phyloP scores from a whole-genome alignment of 2,888 invertebrate genomes.

The Hirtodrosophila histrioides region DNA sequence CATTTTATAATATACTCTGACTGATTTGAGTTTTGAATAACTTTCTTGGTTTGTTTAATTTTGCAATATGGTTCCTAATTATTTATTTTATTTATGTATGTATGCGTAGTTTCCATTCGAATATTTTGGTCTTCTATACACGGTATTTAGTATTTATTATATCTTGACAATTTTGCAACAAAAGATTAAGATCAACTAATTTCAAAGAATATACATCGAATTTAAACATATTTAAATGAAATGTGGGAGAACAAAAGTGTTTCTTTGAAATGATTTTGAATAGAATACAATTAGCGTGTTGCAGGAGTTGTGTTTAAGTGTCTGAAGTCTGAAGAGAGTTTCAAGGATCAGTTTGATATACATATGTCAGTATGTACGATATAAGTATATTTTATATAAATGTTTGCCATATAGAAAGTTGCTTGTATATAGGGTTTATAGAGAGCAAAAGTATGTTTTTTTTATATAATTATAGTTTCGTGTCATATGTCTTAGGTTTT shows the following conservation, averaged over 20 bases:
- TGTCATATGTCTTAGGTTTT: conserved; percentile 39
- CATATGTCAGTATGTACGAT: conserved; percentile 30
- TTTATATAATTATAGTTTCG: conserved; percentile 61
- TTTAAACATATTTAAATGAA: not conserved
- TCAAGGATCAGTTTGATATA: conserved; percentile 42
- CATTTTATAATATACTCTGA: conserved; percentile 12
- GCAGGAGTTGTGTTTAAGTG: not conserved
- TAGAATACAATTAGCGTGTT: not conserved
- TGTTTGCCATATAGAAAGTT: conserved; percentile 64
- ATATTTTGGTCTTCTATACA: conserved; percentile 28
- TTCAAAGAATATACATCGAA: not conserved
- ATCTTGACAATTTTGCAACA: conserved; percentile 39
- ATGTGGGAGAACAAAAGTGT: conserved; percentile 1
- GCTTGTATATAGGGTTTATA: conserved; percentile 73
- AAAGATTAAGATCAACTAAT: conserved; percentile 8
- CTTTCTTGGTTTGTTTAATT: conserved; percentile 28
- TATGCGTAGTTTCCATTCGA: conserved; percentile 60
- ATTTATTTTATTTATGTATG: conserved; percentile 38
- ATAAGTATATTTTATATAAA: conserved; percentile 58
- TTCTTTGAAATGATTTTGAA: not conserved
- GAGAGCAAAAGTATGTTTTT: conserved; percentile 68
- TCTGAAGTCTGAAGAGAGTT: conserved; percentile 44
- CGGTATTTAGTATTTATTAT: conserved; percentile 25
- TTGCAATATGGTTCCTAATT: conserved; percentile 28
- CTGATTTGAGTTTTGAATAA: conserved; percentile 40